phyloP scores from a whole-genome alignment of 2,797 vertebrate species.

The Anisognathus igniventris region DNA sequence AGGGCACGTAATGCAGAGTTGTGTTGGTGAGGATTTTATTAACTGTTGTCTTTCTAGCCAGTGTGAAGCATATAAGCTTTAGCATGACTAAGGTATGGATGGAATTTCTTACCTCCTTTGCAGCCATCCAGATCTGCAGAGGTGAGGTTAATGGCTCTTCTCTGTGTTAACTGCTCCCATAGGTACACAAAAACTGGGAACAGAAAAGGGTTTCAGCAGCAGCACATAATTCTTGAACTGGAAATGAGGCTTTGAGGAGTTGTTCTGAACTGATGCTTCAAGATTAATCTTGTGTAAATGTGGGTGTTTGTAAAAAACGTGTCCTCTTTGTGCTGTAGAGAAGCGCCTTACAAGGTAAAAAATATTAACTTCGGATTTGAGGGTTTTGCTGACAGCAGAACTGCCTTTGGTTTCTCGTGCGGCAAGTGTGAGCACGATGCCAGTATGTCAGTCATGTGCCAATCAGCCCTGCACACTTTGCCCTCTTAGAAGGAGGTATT shows the following conservation, averaged over 20 bases:
- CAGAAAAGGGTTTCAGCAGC: not conserved
- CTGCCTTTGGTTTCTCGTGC: not conserved
- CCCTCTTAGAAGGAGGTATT: not conserved
- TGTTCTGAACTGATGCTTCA: not conserved
- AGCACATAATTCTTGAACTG: not conserved
- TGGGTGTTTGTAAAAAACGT: not conserved
- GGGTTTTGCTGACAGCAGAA: not conserved
- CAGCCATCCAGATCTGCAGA: not conserved
- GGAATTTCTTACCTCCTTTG: not conserved
- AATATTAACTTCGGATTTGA: not conserved
- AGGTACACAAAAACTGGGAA: not conserved
- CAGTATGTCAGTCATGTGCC: not conserved
- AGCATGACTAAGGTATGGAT: not conserved
- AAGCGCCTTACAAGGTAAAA: not conserved
- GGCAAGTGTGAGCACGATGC: not conserved
- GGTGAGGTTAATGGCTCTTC: not conserved
- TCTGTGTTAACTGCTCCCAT: not conserved
- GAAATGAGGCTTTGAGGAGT: not conserved
- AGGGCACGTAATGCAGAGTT: not conserved
- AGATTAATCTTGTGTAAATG: not conserved
- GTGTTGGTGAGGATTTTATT: not conserved
- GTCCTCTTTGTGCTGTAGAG: not conserved
- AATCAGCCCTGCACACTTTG: accelerated
- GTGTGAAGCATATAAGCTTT: not conserved
- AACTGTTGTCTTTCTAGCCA: not conserved